Evolutionary conservation across 2,113 vertebrate genomes (phyloP).

Genomic region (Suncus etruscus): DNA sequence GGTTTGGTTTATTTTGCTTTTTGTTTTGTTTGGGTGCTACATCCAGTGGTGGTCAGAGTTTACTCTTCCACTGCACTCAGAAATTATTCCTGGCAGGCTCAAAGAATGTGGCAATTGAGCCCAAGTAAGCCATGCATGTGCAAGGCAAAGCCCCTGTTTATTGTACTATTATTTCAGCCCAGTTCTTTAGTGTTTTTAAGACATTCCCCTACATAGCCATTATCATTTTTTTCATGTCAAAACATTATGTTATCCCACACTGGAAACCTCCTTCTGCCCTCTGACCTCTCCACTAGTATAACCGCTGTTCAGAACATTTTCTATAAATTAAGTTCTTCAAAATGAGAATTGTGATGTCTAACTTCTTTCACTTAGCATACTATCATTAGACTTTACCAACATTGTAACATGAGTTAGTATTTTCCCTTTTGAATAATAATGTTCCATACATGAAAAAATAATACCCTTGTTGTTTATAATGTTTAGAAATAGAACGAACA

Average conservation of each 20-base stretch:
- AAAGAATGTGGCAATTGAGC: too few relatives aligned
- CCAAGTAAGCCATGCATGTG: too few relatives aligned
- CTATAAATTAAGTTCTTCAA: neutral
- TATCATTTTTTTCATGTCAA: neutral
- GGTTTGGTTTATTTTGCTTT: too few relatives aligned
- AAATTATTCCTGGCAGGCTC: too few relatives aligned
- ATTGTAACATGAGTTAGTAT: too few relatives aligned
- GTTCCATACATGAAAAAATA: neutral
- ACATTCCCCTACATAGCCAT: neutral
- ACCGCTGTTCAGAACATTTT: neutral
- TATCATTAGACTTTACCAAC: neutral
- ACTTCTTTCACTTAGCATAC: neutral
- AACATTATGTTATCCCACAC: neutral
- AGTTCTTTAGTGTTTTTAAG: neutral
- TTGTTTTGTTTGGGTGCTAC: too few relatives aligned
- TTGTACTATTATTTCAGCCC: too few relatives aligned
- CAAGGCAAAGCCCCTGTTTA: too few relatives aligned
- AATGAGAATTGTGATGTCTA: neutral
- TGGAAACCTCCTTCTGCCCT: neutral
- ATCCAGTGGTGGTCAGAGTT: too few relatives aligned
- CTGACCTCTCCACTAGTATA: neutral
- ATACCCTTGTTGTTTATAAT: neutral
- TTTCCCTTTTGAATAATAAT: neutral
- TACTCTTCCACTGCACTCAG: too few relatives aligned
- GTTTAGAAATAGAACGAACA: constrained; percentile 16